Evolutionary conservation across 92 coral and sea anemone genomes (phyloP), one percentile per base, ranked within the genome.

Genomic region (Paramuricea clavata): DNA sequence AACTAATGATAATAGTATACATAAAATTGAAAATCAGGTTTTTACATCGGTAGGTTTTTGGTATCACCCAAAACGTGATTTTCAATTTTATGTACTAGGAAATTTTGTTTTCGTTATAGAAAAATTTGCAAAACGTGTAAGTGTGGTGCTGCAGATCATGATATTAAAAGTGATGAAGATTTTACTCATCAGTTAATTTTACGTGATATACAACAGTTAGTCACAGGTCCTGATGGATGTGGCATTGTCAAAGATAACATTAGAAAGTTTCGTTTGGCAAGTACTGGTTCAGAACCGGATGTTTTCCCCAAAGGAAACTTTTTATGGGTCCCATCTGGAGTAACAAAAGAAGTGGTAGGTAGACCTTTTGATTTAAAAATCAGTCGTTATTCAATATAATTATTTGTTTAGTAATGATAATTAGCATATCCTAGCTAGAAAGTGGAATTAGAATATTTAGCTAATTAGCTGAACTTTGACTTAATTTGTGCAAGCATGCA

Each of bases 41-140:
- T n/a, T n/a, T n/a, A n/a, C n/a, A n/a, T n/a, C n/a, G n/a, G n/a
- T n/a, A n/a, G n/a, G n/a, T n/a, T n/a, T n/a, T n/a, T n/a, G n/a
- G n/a, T n/a, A n/a, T n/a, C n/a, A n/a, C n/a, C n/a, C n/a, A n/a
- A n/a, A n/a, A n/a, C n/a, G n/a, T n/a, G n/a, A n/a, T n/a, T n/a
- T n/a, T n/a, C 4, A 39, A 39, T 12, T 0, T 23, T 49, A 33
- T 27, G 49, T 21, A 72, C 77, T 78, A 9, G 41, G 31, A 42
- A 47, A 23, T 0, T 27, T 8, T 76, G 86, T 50, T 56, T 13
- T 54, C 6, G 49, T 78, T 11, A 41, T 83, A 97, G 99, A 68
- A 97, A 97, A 90, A 97, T 97, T 81, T 97, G 99, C 92, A 97
- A 97, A 83, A 97, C 95, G 11, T 97, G 99, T 89, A 97, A 97